Evolutionary conservation across 2,888 invertebrate species (phyloP).

Genomic region (Eupithecia abbreviata): DNA sequence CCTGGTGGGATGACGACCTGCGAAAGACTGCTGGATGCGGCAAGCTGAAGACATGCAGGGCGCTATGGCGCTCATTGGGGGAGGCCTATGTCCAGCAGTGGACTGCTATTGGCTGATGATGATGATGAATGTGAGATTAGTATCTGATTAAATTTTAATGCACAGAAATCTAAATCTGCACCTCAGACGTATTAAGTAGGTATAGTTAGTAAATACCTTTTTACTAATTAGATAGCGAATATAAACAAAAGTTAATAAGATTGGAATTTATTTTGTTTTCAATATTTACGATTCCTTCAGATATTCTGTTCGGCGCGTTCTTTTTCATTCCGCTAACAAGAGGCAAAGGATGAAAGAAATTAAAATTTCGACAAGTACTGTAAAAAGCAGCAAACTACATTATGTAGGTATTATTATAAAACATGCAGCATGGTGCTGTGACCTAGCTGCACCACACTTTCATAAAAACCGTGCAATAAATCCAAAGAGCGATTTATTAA

Average conservation of each 20-base stretch:
- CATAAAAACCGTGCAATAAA: conserved; percentile 54
- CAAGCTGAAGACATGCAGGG: too few species aligned
- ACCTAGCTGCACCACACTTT: conserved; percentile 10
- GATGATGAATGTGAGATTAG: background rate
- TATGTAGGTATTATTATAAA: background rate
- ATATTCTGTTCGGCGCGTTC: background rate
- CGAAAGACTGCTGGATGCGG: too few species aligned
- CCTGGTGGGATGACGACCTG: too few species aligned
- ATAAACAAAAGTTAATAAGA: background rate
- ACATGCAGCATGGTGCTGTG: background rate
- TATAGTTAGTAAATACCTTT: background rate
- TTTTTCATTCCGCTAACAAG: background rate
- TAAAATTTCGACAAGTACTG: background rate
- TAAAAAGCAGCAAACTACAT: background rate
- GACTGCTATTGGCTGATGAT: too few species aligned
- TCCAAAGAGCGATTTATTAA: conserved; percentile 75
- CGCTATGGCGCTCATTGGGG: too few species aligned
- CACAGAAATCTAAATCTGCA: background rate
- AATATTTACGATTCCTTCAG: too few species aligned
- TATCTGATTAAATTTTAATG: background rate
- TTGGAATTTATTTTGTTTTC: too few species aligned
- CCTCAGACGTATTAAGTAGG: background rate
- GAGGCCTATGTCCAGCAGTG: too few species aligned
- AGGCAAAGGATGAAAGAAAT: background rate
- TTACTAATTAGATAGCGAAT: background rate